phyloP scores from a whole-genome alignment of 2,888 invertebrate genomes.

The Nemurella pictetii region DNA sequence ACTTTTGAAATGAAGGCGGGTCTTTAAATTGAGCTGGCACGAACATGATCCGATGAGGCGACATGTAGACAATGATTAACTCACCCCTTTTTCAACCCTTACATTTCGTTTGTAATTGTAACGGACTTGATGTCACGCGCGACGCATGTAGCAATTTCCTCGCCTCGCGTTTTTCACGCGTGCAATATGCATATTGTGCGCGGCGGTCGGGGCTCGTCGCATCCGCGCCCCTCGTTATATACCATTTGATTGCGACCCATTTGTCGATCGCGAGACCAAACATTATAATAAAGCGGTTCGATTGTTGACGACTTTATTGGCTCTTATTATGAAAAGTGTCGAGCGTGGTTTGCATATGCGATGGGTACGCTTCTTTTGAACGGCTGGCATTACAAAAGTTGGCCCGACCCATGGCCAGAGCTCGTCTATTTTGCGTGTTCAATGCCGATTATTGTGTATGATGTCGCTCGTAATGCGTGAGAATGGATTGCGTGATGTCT shows the following conservation, averaged over 20 bases:
- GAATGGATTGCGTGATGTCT: neutral
- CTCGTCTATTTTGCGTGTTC: neutral
- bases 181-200: neutral
- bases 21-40: constrained; percentile 37
- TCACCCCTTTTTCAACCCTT: constrained; percentile 33
- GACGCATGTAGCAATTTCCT: neutral
- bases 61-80: constrained; percentile 38
- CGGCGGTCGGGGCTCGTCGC: neutral
- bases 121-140: constrained; percentile 3
- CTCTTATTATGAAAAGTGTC: constrained; percentile 1
- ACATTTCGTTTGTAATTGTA: constrained; percentile 27
- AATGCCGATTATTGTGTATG: neutral
- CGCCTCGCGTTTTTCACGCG: neutral
- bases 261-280: constrained; percentile 40
- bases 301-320: constrained; percentile 9
- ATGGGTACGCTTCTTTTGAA: neutral
- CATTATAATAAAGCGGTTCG: constrained; percentile 6
- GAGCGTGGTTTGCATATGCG: constrained; percentile 2
- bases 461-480: neutral
- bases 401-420: neutral
- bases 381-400: neutral
- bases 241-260: constrained; percentile 40
- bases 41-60: constrained; percentile 39
- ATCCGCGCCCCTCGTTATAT: constrained; percentile 24
- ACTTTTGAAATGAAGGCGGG: constrained; percentile 33